A percentile compares a stretch with the other conserved stretches of the same genome.
Evolutionary conservation across 1,140 invertebrate genomes (phyloP).

Genomic region (Diabrotica virgifera): DNA sequence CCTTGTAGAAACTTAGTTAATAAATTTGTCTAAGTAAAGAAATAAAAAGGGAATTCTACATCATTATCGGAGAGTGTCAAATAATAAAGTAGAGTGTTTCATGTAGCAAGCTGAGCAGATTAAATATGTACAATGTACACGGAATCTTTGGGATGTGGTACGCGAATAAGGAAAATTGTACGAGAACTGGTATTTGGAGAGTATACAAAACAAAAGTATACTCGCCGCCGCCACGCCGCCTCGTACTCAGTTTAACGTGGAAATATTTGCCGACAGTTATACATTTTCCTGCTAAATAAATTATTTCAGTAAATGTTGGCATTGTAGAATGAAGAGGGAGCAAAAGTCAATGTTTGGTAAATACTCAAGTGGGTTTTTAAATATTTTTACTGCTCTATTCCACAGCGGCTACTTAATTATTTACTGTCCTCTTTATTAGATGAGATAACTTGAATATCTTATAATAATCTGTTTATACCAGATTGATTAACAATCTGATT

Average conservation of each 20-base stretch:
- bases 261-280: constrained; percentile 51
- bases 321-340: constrained; percentile 43
- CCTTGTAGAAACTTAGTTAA: no score
- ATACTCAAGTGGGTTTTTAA: constrained; percentile 18
- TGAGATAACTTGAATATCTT: background rate
- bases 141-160: constrained; percentile 40
- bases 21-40: no score
- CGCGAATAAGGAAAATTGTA: constrained; percentile 42
- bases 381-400: constrained; percentile 9
- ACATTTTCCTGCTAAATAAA: constrained; percentile 51
- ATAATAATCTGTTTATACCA: no score
- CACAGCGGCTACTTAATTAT: no score
- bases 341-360: constrained; percentile 48
- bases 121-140: constrained; percentile 45
- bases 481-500: no score
- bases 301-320: constrained; percentile 49
- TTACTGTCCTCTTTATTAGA: background rate
- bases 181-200: constrained; percentile 43
- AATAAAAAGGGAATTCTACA: background rate
- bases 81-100: constrained; percentile 41
- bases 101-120: constrained; percentile 28
- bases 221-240: constrained; percentile 16
- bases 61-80: constrained; percentile 34
- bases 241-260: constrained; percentile 41
- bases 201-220: constrained; percentile 49